Evolutionary conservation across 2,888 invertebrate species (phyloP), one percentile per base, ranked within the genome.

Genomic region (Parelbella ahira): DNA sequence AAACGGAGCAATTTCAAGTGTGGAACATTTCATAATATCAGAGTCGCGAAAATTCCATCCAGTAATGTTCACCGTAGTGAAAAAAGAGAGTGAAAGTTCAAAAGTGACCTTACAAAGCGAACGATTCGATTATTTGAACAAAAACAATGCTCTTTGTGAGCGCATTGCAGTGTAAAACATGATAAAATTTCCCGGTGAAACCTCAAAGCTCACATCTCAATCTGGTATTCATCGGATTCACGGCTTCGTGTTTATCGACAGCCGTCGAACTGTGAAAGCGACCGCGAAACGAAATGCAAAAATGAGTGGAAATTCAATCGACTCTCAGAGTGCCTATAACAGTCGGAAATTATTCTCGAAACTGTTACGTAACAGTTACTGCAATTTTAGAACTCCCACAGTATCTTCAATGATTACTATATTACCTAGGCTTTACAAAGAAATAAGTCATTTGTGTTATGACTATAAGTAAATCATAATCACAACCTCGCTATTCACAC

Each of bases 11-110:
- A 19, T 30, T 24, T 9, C 12, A 24, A 20, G 33, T 41, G 25
- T 41, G 33, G 27, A 27, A 41, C 41, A 24, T 9, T 27, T 33
- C 25, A 19, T 18, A 10, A 32, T 9, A 12, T 32, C 20, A 20
- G 13, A 19, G 25, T 27, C 13, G 39, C 19, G 27, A 8, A 24
- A 25, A 21, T 33, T 33, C 13, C 15, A 11, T 7, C 20, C 13
- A 27, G 20, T 20, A 27, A 30, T 20, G 10, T 41, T 15, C 20
- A 20, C 15, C 19, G 9, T 18, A 5, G 9, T 18, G 15, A 18
- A 28, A 18, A 18, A 9, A n/a, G n/a, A n/a, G n/a, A n/a, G n/a
- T n/a, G n/a, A n/a, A n/a, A n/a, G n/a, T n/a, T n/a, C n/a, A n/a
- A n/a, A n/a, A n/a, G n/a, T n/a, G n/a, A n/a, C n/a, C n/a, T n/a